These are phyloP conservation scores for Mandrillus leucophaeus DNA, from an alignment of 2,113 vertebrate genomes.

Conservation along the genomic window DNA sequence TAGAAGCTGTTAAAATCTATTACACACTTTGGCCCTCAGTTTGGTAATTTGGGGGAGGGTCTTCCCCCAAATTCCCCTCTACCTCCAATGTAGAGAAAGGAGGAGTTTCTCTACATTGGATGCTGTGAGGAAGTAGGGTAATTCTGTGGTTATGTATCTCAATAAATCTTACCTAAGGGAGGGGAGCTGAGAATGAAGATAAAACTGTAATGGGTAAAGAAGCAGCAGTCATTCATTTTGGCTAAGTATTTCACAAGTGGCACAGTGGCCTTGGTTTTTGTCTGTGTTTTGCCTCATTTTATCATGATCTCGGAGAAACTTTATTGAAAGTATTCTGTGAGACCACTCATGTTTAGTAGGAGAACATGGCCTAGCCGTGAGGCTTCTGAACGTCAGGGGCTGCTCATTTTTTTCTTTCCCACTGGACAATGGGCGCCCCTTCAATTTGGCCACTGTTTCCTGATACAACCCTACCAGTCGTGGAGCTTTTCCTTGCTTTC, in stretches of 20 bases:
- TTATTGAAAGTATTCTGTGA: not conserved
- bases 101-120: not conserved
- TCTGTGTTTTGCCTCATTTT: not conserved
- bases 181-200: not conserved
- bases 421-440: not conserved
- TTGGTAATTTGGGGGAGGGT: not conserved
- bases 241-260: not conserved
- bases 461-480: not conserved
- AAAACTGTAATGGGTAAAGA: not conserved
- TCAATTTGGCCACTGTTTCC: not conserved
- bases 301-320: not conserved
- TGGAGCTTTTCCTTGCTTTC: not conserved
- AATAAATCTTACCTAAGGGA: too few relatives aligned
- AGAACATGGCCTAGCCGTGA: rapidly evolving
- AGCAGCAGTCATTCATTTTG: not conserved
- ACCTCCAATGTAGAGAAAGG: not conserved
- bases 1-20: not conserved
- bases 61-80: too few relatives aligned
- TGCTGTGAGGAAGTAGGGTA: not conserved
- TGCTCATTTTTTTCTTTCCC: not conserved
- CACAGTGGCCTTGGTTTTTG: not conserved
- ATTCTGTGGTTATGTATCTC: not conserved
- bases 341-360: rapidly evolving
- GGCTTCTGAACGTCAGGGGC: not conserved
- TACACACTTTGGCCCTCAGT: not conserved